These are phyloP conservation scores for Trididemnum clinides DNA, from an alignment of 23 tunicate species.

Conservation along the genomic window DNA sequence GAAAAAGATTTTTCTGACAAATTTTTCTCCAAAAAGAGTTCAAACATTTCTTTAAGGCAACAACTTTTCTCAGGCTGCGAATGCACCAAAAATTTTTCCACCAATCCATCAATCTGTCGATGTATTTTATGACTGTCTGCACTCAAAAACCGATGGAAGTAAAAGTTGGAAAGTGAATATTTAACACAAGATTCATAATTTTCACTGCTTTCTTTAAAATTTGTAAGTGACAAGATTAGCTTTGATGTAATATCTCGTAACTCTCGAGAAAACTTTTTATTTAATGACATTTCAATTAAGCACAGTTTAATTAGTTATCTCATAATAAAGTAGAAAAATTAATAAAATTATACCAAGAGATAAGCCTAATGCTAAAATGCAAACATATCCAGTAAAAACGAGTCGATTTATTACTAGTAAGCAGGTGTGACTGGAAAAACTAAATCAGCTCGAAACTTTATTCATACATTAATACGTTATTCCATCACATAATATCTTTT, in stretches of 20 bases:
- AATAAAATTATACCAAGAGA: too few species aligned
- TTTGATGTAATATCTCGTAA: slow-evolving; percentile 42
- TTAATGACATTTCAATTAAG: slow-evolving; percentile 25
- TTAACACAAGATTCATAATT: slow-evolving; percentile 73
- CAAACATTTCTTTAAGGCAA: slow-evolving; percentile 10
- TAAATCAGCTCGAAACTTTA: too few species aligned
- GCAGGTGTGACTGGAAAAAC: too few species aligned
- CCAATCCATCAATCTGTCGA: slow-evolving; percentile 51
- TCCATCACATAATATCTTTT: too few species aligned
- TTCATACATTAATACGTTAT: too few species aligned
- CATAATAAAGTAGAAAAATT: too few species aligned
- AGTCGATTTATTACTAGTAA: too few species aligned
- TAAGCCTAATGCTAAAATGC: too few species aligned
- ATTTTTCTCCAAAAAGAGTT: slow-evolving; percentile 23
- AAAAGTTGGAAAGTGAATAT: slow-evolving; percentile 69
- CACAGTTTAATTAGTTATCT: too few species aligned
- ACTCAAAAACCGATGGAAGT: slow-evolving; percentile 61
- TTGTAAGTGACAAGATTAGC: slow-evolving; percentile 47
- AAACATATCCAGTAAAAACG: too few species aligned
- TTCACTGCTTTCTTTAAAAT: slow-evolving; percentile 51
- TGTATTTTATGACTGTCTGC: slow-evolving; percentile 60
- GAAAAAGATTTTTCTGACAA: slow-evolving; percentile 27
- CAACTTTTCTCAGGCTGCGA: slow-evolving; percentile 72
- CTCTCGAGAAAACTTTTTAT: slow-evolving; percentile 44
- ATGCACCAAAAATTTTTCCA: slow-evolving; percentile 72